Percentiles rank a stretch among this genome's conserved stretches.
Evolutionary conservation across 2,797 vertebrate species (phyloP).

Genomic region (Alcedo quadribrachys): DNA sequence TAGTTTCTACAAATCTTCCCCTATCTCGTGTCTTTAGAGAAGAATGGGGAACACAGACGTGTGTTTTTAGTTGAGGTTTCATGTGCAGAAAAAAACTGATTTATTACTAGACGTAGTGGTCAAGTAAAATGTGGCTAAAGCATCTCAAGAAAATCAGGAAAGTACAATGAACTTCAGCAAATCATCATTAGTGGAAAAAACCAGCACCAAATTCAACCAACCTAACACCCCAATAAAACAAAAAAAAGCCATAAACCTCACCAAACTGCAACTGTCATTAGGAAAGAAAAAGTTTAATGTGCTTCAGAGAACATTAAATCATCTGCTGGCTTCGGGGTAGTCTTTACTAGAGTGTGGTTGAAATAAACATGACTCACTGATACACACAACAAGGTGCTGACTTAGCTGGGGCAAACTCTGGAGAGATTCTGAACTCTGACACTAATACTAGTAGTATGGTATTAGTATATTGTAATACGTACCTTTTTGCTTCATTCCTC

Average conservation of each 20-base stretch:
- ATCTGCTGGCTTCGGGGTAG: fast-evolving
- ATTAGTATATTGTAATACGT: neutral
- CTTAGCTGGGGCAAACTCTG: neutral
- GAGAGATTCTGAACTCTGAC: neutral
- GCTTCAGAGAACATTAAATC: neutral
- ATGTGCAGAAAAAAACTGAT: neutral
- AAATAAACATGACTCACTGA: neutral
- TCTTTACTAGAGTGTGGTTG: neutral
- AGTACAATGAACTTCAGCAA: neutral
- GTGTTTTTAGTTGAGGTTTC: neutral
- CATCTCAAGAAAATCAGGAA: neutral
- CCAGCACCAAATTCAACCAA: neutral
- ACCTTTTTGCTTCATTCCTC: neutral
- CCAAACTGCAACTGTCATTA: neutral
- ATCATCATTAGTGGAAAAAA: neutral
- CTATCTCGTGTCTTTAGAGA: neutral
- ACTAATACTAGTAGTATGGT: neutral
- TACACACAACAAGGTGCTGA: fast-evolving
- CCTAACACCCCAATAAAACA: too few species aligned
- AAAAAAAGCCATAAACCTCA: neutral
- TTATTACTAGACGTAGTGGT: too few species aligned
- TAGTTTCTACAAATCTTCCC: too few species aligned
- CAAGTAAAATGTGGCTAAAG: fast-evolving
- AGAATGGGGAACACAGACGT: fast-evolving
- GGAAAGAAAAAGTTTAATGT: neutral